Percentiles rank a stretch among this genome's conserved stretches.
These are phyloP conservation scores for Bedellia somnulentella DNA, from an alignment of 2,888 invertebrate species.

Conservation along the genomic window DNA sequence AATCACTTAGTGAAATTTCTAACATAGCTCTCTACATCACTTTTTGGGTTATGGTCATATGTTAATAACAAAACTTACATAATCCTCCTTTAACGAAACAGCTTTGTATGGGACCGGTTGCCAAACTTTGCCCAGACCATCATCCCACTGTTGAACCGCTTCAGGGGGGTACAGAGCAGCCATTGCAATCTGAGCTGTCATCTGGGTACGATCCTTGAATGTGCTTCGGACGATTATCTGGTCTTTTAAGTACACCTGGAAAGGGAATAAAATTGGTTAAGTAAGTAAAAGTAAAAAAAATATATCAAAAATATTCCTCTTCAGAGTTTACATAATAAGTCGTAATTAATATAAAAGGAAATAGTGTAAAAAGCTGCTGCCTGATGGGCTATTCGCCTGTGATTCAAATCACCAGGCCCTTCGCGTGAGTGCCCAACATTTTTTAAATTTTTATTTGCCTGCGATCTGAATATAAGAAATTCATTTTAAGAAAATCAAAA, in stretches of 20 bases:
- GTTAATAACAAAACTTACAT: conserved; percentile 33
- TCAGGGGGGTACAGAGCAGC: conserved; percentile 39
- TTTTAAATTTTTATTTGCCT: too few species aligned
- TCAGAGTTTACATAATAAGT: too few species aligned
- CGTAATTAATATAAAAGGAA: background rate
- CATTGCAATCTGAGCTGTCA: conserved; percentile 41
- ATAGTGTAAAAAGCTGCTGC: too few species aligned
- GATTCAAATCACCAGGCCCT: background rate
- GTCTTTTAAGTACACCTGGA: conserved; percentile 26
- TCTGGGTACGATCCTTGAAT: conserved; percentile 47
- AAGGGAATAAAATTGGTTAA: too few species aligned
- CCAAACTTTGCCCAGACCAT: conserved; percentile 37
- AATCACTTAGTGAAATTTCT: too few species aligned
- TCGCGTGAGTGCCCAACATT: background rate
- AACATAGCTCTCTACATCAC: too few species aligned
- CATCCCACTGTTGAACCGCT: conserved; percentile 40
- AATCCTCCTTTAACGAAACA: conserved; percentile 35
- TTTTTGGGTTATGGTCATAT: too few species aligned
- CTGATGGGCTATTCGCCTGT: background rate
- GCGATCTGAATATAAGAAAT: too few species aligned
- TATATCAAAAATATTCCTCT: too few species aligned
- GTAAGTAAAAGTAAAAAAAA: too few species aligned
- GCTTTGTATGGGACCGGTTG: conserved; percentile 41
- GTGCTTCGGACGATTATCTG: conserved; percentile 36
- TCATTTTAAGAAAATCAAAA: too few species aligned